A percentile compares a stretch with the other conserved stretches of the same genome.
Evolutionary conservation across 2,113 vertebrate genomes (phyloP).

Genomic region (Pygoscelis antarcticus): DNA sequence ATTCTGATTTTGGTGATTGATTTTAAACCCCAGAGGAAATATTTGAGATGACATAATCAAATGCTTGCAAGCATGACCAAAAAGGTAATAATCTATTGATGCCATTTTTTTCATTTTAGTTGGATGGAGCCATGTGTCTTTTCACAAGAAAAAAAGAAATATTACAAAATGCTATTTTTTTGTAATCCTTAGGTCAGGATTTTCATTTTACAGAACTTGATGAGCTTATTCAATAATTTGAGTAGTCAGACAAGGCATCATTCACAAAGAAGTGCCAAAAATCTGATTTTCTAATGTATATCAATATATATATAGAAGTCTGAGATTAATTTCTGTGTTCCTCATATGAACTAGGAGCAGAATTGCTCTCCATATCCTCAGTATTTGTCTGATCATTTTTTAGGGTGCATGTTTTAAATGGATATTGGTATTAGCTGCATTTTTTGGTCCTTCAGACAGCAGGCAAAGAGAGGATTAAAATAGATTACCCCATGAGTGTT

Average conservation of each 20-base stretch:
- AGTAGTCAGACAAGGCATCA: neutral
- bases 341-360: neutral
- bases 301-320: neutral
- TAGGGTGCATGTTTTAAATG: neutral
- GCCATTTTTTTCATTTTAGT: neutral
- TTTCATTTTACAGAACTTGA: neutral
- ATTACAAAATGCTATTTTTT: neutral
- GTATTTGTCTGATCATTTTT: neutral
- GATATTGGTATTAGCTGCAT: neutral
- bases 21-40: neutral
- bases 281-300: neutral
- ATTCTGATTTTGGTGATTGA: neutral
- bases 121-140: neutral
- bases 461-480: conserved; percentile 43
- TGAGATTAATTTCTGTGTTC: neutral
- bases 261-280: neutral
- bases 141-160: neutral
- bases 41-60: neutral
- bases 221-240: neutral
- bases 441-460: neutral
- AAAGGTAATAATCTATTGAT: neutral
- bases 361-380: neutral
- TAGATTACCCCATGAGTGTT: conserved; percentile 10
- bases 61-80: neutral
- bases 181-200: neutral